Base-by-base conservation (phyloP, 2,797 vertebrate species). In the Phoebastria nigripes region DNA sequence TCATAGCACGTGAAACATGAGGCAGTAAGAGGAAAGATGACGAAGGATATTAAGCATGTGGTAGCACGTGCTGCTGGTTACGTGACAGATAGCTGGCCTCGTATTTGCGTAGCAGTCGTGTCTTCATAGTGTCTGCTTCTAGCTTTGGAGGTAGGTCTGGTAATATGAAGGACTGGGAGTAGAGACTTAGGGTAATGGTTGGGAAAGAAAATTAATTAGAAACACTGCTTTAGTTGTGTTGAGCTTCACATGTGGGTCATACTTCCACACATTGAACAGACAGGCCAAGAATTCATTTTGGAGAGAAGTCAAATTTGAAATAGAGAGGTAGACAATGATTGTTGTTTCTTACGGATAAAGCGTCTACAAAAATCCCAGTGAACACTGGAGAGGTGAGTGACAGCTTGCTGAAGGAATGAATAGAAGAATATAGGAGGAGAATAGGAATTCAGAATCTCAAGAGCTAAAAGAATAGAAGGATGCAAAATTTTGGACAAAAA, bases 31-130 rank as follows among this genome's bases (percentile, higher is more conserved):
- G 33, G 12, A 46, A 58, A 76, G 26, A 28, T 0, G 1, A 16
- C 0, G 0, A 56, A n/a, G 41, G 54, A 17, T 28, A 19, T 42
- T 12, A 66, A 61, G 24, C 10, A 8, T 2, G 10, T 37, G 49
- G 33, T 24, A 28, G 20, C 17, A 2, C 5, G 19, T 55, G 35
- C 28, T 73, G 0, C 37, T 13, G 59, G 14, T 51, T 70, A 19
- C 0, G 2, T 18, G 21, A 16, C 4, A 37, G 55, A 14, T 7
- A 9, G 5, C 25, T 74, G 39, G 5, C 21, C 10, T 87, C 0
- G 0, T 39, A 12, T 29, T 18, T 35, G 8, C 0, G 0, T 21
- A 51, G 19, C 19, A 24, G 18, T 28, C 6, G 1, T 13, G 12
- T 46, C 28, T 52, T 56, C 26, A 11, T 15, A 21, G 18, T 29